Base-by-base conservation (phyloP, 2,113 vertebrate genomes). In the Cacatua alba region DNA sequence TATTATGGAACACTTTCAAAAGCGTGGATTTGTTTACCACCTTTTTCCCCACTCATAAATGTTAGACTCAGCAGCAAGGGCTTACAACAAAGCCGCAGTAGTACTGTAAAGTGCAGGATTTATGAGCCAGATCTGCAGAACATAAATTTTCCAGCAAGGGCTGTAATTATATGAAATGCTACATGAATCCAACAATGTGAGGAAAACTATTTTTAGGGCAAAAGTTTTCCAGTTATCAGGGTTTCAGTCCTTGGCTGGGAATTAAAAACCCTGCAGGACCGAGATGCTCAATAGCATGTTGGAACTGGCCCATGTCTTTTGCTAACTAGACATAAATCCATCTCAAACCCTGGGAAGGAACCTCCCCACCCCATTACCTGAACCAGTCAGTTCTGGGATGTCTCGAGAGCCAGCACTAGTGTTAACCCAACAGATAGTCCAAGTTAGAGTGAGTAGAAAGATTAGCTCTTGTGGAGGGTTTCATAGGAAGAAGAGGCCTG, bases 131-230 rank as follows among this genome's bases (percentile, higher is more conserved):
- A 71, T 92, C 60, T 94, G 43, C 76, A 83, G 64, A 91, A 93
- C 76, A 86, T 90, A 77, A 77, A 88, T 93, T 92, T 96, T 92
- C 68, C 88, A 91, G 31, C 69, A 83, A 88, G 43, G 68, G 35
- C 31, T 88, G 35, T 90, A 93, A 90, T 94, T 96, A 82, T 64
- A 78, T 77, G 78, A 94, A 96, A 94, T 69, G 79, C 33, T 92
- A 78, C 65, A 81, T 37, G 60, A 94, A 55, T 78, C 71, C 88
- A 96, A 59, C 68, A 86, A 60, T 25, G 33, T 74, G 29, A 90
- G 92, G 64, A 75, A 92, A 84, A 60, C 33, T 94, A 75, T 84
- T 92, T 92, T 95, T 82, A 82, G 48, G 69, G 26, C 9, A 94
- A 86, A 78, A 28, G 4, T 31, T 86, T 94, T 92, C 39, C 68